A percentile compares a stretch with the other conserved stretches of the same genome.
Evolutionary conservation across 2,113 vertebrate genomes (phyloP).

Genomic region (Ictalurus furcatus): DNA sequence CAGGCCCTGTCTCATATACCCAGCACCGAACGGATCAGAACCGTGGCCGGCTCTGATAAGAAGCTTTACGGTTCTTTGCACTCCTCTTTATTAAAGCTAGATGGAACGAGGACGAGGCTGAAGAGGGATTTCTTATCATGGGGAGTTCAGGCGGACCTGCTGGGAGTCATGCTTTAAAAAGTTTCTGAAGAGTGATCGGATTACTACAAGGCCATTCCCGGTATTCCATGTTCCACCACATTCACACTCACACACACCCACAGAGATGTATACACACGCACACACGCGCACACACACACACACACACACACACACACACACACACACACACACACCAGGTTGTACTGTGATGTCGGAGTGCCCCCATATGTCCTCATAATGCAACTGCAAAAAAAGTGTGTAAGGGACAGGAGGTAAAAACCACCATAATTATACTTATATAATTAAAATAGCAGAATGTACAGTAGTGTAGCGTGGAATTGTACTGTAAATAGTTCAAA

Average conservation of each 20-base stretch:
- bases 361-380: slow-evolving; percentile 44
- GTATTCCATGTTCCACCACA: slow-evolving; percentile 1
- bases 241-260: slow-evolving; percentile 20
- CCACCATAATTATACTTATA: neutral
- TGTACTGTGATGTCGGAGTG: slow-evolving; percentile 43
- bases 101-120: neutral
- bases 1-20: neutral
- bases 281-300: neutral
- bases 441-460: neutral
- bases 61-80: slow-evolving; percentile 15
- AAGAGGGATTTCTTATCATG: neutral
- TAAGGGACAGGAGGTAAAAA: neutral
- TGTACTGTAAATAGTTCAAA: neutral
- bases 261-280: neutral
- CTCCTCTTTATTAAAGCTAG: neutral
- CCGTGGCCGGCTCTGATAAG: slow-evolving; percentile 31
- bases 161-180: neutral
- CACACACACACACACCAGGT: neutral
- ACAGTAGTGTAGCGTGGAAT: neutral
- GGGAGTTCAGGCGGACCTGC: neutral
- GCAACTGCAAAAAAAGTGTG: slow-evolving; percentile 23
- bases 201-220: slow-evolving; percentile 26
- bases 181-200: neutral
- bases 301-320: slow-evolving; percentile 24
- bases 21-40: slow-evolving; percentile 8